Base-by-base conservation (phyloP, 2,888 invertebrate species). In the Stenolophus ochropezus region DNA sequence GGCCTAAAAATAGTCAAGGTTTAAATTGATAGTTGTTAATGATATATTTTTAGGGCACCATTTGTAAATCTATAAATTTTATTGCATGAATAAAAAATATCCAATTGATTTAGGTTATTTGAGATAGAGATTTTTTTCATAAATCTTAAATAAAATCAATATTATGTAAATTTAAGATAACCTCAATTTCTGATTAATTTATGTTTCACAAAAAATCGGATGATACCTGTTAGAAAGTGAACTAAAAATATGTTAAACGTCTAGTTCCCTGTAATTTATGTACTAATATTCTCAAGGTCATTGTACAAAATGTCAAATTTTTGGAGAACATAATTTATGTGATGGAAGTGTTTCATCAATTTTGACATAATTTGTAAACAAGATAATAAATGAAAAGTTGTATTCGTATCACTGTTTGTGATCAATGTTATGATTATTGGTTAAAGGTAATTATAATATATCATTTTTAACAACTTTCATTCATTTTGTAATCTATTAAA, bases 201-300 rank as follows among this genome's bases (percentile, higher is more conserved):
- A 69, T 33, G 33, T 69, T 6, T 69, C 16, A 18, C 14, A 18
- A 14, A 18, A 21, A 27, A 33, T 33, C 6, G 18, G 65, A 69
- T 69, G 65, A 69, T 69, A 33, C 33, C 14, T 27, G 42, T 69
- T 69, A 69, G 65, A 69, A 69, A 69, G 65, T 69, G 18, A 33
- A 33, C 33, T 42, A 14, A 8, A 69, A 69, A 61, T 61, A 23
- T 61, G 21, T 61, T 25, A 61, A 14, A 61, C 11, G 18, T 27
- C 25, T 1, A 18, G 33, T 69, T 33, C 33, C 27, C 8, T 8
- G 16, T 1, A 69, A 69, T 69, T 69, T 33, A 69, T 33, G 1
- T 20, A 16, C 6, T 69, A 8, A 33, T 69, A n/a, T 14, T 69
- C 14, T 20, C 14, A 69, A 69, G 65, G 65, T 27, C 33, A 16